Evolutionary conservation across 1,140 invertebrate genomes (phyloP), one percentile per base, ranked within the genome.

Genomic region (Aphis gossypii): DNA sequence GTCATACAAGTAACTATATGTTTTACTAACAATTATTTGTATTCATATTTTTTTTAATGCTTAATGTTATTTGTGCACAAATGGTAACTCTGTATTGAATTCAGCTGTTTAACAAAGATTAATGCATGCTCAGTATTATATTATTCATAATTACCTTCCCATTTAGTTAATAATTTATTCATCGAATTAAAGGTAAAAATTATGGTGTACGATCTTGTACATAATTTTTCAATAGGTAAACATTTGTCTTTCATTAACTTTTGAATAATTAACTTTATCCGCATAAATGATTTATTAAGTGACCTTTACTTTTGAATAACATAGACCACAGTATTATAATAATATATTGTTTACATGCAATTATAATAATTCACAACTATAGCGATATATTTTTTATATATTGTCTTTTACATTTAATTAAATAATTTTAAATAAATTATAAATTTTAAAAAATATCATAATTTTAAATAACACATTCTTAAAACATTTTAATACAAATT

Each of bases 231-330:
- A 84, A 84, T 44, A 41, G n/a, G 60, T 76, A 76, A 76, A 76
- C 60, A 76, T 76, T 76, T 76, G 60, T n/a, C 83, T 41, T 84
- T 84, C 20, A 84, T 84, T 84, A 41, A 84, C 8, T 84, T 44
- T 84, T 84, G 83, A 84, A 84, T 84, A 84, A 41, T 84, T 84
- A 84, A 84, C 83, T 83, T 38, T 38, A 83, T 83, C 76, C n/a
- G 35, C 21, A 84, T 44, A 41, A 84, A 30, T 76, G 23, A 25
- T 76, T n/a, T n/a, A n/a, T 76, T 51, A 76, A 30, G n/a, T 84
- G 23, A 41, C 38, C 20, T 41, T 84, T 84, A 84, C 21, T 84
- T 84, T 84, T 84, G 38, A 44, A 84, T 44, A 84, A 84, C 30
- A 41, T 41, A 41, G 38, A 41, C 23, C 83, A 84, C 9, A 44